Evolutionary conservation across 2,888 invertebrate species (phyloP), one percentile per base, ranked within the genome.

Genomic region (Leptarthrus brevirostris): DNA sequence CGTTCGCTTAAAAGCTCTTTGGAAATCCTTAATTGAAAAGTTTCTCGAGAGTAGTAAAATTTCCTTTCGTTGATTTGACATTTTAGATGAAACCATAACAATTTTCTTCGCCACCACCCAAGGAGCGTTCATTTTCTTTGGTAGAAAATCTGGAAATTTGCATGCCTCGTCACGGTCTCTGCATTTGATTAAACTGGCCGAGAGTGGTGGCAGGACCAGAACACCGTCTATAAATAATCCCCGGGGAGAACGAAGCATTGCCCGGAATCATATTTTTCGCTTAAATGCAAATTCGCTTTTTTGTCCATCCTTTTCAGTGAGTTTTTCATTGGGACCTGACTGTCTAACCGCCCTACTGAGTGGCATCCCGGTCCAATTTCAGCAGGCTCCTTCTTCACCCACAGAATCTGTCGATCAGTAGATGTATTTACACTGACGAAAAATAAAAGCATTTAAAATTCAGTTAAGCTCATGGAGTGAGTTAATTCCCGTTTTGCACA

Each of bases 161-260:
- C 70, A 70, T 70, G 70, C 66, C 26, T 47, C 66, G 66, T 70
- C 70, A 70, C 70, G 70, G 70, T 70, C 22, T 36, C 70, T 70
- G 70, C 70, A 70, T 70, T 70, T 66, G 66, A 66, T 66, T 66
- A 66, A 66, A 66, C 44, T 16, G 66, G 16, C 49, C 66, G n/a
- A 5, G 20, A 61, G 61, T 64, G 44, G 64, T 20, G 16, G 54
- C n/a, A 54, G 26, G 16, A 18, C 49, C 44, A 24, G 16, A 49
- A 24, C 44, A 70, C 70, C 30, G 70, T 70, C 70, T 53, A 70
- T 70, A 70, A 70, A 53, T 52, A 70, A 70, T 52, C 66, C 66
- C 47, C n/a, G 16, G 49, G 24, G 66, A 47, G 66, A 66, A 26
- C 14, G 49, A 49, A 66, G 44, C 66, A 49, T 24, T 26, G 54